Conservation (phyloP, 2,888 invertebrate genomes). For the Diadegma fenestrale region DNA sequence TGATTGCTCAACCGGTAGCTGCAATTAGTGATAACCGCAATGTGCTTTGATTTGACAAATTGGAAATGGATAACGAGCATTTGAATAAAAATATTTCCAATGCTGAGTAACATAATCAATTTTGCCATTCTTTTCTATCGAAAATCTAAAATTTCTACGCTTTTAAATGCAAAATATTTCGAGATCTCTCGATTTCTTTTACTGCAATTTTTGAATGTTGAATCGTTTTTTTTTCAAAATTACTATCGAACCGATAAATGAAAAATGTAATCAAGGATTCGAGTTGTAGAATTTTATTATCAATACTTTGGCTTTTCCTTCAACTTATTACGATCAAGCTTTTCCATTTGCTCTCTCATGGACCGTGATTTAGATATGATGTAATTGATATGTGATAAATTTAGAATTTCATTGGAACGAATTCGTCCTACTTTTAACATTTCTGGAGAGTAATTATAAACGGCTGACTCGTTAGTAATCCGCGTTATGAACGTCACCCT, state of each 20-base stretch:
- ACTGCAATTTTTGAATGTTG: background rate
- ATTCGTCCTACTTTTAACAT: background rate
- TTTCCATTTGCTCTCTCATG: background rate
- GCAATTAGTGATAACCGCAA: too few relatives aligned
- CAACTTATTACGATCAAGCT: background rate
- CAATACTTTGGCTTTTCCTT: background rate
- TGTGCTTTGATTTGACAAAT: too few relatives aligned
- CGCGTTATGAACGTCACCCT: constrained; percentile 17
- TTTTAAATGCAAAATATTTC: too few relatives aligned
- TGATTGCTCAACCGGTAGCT: background rate
- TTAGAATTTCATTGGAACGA: background rate
- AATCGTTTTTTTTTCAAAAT: background rate
- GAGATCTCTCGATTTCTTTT: background rate
- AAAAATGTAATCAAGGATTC: background rate
- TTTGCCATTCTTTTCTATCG: too few relatives aligned
- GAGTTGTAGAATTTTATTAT: background rate
- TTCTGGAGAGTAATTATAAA: constrained; percentile 11
- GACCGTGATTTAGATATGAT: too few relatives aligned
- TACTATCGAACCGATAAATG: background rate
- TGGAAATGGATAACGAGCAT: too few relatives aligned
- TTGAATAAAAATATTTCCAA: too few relatives aligned
- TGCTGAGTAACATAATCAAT: too few relatives aligned
- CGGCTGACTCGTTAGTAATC: background rate
- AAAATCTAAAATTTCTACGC: background rate
- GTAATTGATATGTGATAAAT: background rate